Percentiles rank a stretch among this genome's conserved stretches.
phyloP scores from a whole-genome alignment of 2,888 invertebrate species.

The Meloe dianella region DNA sequence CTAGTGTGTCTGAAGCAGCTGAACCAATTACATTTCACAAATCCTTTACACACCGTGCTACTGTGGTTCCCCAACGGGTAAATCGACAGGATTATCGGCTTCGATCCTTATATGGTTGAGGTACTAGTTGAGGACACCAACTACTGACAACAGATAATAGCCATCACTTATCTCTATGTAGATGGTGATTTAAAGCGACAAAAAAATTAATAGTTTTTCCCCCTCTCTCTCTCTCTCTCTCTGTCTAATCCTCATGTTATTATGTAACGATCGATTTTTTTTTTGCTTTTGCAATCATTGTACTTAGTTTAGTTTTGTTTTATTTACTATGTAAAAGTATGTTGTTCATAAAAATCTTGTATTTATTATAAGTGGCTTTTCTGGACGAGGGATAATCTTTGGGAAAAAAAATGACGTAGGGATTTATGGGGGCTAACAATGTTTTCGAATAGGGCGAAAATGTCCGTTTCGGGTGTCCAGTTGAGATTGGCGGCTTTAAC shows the following conservation, averaged over 20 bases:
- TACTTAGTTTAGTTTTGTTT: not conserved
- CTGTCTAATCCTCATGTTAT: too few species aligned
- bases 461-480: constrained; percentile 49
- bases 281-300: not conserved
- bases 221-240: constrained; percentile 25
- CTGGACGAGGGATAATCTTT: constrained; percentile 53
- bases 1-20: constrained; percentile 67
- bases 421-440: constrained; percentile 57
- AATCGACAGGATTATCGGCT: constrained; percentile 40
- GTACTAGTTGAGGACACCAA: constrained; percentile 44
- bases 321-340: constrained; percentile 25
- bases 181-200: constrained; percentile 43
- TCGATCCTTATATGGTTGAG: constrained; percentile 21
- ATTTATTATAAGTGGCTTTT: constrained; percentile 59
- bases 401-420: constrained; percentile 53
- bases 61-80: constrained; percentile 49
- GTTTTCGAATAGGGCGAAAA: constrained; percentile 52
- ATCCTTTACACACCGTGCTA: constrained; percentile 55
- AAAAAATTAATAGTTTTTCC: constrained; percentile 43
- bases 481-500: constrained; percentile 58
- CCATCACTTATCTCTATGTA: constrained; percentile 47
- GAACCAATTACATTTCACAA: constrained; percentile 67
- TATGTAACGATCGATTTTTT: too few species aligned
- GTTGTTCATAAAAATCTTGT: constrained; percentile 57
- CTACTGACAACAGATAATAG: constrained; percentile 49